Evolutionary conservation across 2,797 vertebrate species (phyloP), one percentile per base, ranked within the genome.

Genomic region (Gobio occitaniae): DNA sequence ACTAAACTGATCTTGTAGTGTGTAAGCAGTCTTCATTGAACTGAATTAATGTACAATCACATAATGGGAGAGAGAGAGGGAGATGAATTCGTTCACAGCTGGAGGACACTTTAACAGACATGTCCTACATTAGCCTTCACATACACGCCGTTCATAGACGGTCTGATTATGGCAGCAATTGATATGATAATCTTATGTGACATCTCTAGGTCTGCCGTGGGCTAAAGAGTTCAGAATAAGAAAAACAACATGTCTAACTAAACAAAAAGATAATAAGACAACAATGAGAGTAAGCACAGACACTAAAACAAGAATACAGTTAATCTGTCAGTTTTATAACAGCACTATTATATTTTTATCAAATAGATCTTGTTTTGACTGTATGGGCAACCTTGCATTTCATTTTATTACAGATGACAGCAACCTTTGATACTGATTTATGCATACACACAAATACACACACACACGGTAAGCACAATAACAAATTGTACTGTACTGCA

Each of bases 81-180:
- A 88, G 85, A 78, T 87, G 78, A 52, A 72, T 89, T 82, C 85
- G 87, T 86, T 91, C 84, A 56, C n/a, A 90, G 89, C 91, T 91
- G 90, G 90, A 93, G 91, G 93, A 90, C 86, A 83, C 90, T 92
- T 89, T 84, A 90, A 92, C 94, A 92, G 93, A 94, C 93, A 87
- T 81, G 90, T 93, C 91, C 93, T 89, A 89, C 89, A 94, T 94
- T 92, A 88, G 89, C 88, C 87, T 86, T 88, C 82, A 48, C 68
- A 65, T 71, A 41, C 52, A 77, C 21, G 36, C 54, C 19, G 54
- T 59, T 78, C 56, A 78, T 59, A 78, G 50, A 29, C 41, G n/a
- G 21, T 41, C 80, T 82, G 65, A 69, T 54, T 69, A 59, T 82
- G 69, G 61, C 44, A 54, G 69, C 38, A 25, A 71, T 69, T 82